Percentiles rank a stretch among this genome's conserved stretches.
phyloP scores from a whole-genome alignment of 2,888 invertebrate genomes.

The Scaeva pyrastri region DNA sequence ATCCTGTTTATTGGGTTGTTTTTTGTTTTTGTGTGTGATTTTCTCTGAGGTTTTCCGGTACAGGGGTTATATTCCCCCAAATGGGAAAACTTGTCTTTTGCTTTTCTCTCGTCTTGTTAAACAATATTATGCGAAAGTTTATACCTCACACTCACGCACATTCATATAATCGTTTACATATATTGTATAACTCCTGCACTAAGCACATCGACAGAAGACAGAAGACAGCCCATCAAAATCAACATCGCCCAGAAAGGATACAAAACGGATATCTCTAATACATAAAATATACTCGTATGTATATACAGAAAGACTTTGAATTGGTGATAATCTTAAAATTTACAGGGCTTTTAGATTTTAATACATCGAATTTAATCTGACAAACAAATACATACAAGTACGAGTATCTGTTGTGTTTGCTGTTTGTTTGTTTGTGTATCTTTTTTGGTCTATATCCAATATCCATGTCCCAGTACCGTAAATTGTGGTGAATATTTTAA shows the following conservation, averaged over 20 bases:
- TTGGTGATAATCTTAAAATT: constrained; percentile 72
- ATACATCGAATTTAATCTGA: constrained; percentile 45
- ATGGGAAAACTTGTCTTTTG: constrained; percentile 72
- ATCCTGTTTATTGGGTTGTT: constrained; percentile 21
- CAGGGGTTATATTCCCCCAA: constrained; percentile 56
- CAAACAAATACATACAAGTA: constrained; percentile 12
- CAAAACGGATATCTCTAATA: constrained; percentile 22
- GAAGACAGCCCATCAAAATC: constrained; percentile 27
- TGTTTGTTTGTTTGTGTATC: background rate
- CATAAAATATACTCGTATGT: constrained; percentile 26
- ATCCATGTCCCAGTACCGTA: too few relatives aligned
- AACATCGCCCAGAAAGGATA: background rate
- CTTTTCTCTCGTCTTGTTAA: constrained; percentile 45
- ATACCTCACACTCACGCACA: constrained; percentile 55
- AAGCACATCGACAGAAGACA: background rate
- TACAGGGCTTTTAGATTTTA: constrained; percentile 67
- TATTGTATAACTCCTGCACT: background rate
- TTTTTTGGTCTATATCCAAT: too few relatives aligned
- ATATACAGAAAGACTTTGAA: constrained; percentile 31
- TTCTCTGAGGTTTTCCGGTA: constrained; percentile 47
- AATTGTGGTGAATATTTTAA: constrained; percentile 27
- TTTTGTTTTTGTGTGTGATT: constrained; percentile 19
- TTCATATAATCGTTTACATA: constrained; percentile 18
- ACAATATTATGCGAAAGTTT: constrained; percentile 59
- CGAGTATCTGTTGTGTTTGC: too few relatives aligned